phyloP scores from a whole-genome alignment of 2,113 vertebrate species.

The Actenoides hombroni region DNA sequence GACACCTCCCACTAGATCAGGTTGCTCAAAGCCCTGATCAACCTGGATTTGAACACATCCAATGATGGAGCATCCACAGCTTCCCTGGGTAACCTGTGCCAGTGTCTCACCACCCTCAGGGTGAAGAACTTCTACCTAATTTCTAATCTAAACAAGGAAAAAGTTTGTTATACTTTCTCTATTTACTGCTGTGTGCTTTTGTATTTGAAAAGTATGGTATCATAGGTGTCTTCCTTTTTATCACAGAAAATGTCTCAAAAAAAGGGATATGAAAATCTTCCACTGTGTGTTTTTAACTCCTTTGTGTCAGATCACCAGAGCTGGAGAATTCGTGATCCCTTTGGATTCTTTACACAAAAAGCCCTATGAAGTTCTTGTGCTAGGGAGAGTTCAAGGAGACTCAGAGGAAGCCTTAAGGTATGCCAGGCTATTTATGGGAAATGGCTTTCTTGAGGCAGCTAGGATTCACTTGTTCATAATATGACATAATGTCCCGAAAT shows the following conservation, averaged over 20 bases:
- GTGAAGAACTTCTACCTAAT: too few species aligned
- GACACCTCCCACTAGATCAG: too few species aligned
- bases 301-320: slow-evolving; percentile 83
- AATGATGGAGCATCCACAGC: too few species aligned
- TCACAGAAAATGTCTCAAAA: background rate
- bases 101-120: too few species aligned
- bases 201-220: background rate
- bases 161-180: background rate
- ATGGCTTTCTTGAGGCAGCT: background rate
- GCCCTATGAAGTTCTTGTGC: slow-evolving; percentile 89
- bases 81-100: too few species aligned
- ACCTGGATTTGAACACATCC: too few species aligned
- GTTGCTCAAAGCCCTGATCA: too few species aligned
- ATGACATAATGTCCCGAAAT: background rate
- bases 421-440: background rate
- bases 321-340: slow-evolving; percentile 91
- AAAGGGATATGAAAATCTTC: background rate
- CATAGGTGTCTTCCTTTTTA: background rate
- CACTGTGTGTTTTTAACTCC: background rate
- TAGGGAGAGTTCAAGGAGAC: slow-evolving; percentile 78
- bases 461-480: background rate
- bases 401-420: slow-evolving; percentile 61
- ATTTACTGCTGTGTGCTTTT: background rate
- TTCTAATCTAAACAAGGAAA: too few species aligned
- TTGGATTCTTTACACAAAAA: slow-evolving; percentile 95